Evolutionary conservation across 2,888 invertebrate genomes (phyloP).

Genomic region (Sabatieria punctata): DNA sequence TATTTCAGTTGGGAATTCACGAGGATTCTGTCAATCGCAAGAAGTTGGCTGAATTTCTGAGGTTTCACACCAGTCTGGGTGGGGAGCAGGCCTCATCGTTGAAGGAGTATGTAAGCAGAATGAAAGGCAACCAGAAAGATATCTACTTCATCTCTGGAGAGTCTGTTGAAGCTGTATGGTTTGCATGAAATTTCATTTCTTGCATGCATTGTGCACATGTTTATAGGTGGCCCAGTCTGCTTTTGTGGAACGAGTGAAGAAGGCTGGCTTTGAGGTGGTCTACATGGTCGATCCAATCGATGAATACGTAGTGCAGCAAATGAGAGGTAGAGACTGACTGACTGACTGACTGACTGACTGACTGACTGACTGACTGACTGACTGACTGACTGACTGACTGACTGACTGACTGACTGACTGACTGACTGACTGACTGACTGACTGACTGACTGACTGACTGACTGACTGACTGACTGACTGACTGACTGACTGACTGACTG

Average conservation of each 20-base stretch:
- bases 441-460: too few relatives aligned
- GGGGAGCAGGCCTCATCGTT: conserved; percentile 84
- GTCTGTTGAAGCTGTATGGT: conserved; percentile 19
- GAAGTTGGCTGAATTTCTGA: conserved; percentile 66
- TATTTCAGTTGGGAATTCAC: conserved; percentile 63
- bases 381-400: too few relatives aligned
- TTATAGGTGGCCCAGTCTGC: conserved; percentile 80
- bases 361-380: too few relatives aligned
- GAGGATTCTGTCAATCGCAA: conserved; percentile 85
- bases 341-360: too few relatives aligned
- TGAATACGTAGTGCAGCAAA: conserved; percentile 93
- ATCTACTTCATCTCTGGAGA: conserved; percentile 96
- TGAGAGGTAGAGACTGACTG: conserved; percentile 45
- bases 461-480: too few relatives aligned
- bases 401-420: too few relatives aligned
- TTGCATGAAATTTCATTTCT: too few relatives aligned
- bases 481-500: too few relatives aligned
- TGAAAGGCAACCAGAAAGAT: conserved; percentile 94
- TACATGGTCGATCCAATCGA: conserved; percentile 99
- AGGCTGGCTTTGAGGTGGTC: conserved; percentile 87
- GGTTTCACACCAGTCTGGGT: conserved; percentile 80
- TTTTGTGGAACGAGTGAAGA: conserved; percentile 92
- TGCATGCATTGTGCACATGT: too few relatives aligned
- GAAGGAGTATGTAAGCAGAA: conserved; percentile 85
- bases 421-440: too few relatives aligned